Evolutionary conservation across 1,140 invertebrate species (phyloP).

Genomic region (Pseudomyrmex sp.): DNA sequence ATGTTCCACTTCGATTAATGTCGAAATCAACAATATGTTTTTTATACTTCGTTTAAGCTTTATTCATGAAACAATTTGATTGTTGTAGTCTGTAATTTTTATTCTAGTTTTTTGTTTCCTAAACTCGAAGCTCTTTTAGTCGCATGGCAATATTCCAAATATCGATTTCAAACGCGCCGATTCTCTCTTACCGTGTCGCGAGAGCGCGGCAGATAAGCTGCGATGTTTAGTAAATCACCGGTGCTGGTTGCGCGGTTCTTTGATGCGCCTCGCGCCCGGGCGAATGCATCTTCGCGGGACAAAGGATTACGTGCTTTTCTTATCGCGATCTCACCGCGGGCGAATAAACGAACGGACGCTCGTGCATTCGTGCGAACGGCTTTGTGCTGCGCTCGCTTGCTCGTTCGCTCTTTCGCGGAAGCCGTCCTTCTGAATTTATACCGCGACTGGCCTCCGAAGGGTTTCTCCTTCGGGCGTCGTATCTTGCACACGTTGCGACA

Average conservation of each 20-base stretch:
- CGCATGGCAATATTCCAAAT: background rate
- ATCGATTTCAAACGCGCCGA: background rate
- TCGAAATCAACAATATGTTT: no score
- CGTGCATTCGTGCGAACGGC: constrained; percentile 4
- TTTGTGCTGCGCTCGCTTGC: constrained; percentile 16
- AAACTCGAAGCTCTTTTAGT: background rate
- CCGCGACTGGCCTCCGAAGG: constrained; percentile 46
- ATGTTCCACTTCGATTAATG: no score
- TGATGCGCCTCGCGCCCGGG: constrained; percentile 36
- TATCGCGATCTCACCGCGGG: constrained; percentile 39
- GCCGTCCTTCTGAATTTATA: constrained; percentile 66
- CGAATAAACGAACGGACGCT: background rate
- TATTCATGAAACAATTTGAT: background rate
- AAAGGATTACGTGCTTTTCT: constrained; percentile 56
- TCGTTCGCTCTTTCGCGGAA: constrained; percentile 26
- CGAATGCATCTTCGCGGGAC: constrained; percentile 52
- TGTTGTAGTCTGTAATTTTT: background rate
- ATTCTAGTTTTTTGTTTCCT: background rate
- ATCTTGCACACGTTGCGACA: constrained; percentile 23
- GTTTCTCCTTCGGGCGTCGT: constrained; percentile 22
- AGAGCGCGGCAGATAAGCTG: constrained; percentile 34
- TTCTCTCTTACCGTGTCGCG: constrained; percentile 25
- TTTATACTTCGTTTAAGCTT: background rate
- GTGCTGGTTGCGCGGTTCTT: constrained; percentile 11
- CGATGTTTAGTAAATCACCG: constrained; percentile 46